Evolutionary conservation across 2,797 vertebrate genomes (phyloP).

Genomic region (Eulemur coronatus): DNA sequence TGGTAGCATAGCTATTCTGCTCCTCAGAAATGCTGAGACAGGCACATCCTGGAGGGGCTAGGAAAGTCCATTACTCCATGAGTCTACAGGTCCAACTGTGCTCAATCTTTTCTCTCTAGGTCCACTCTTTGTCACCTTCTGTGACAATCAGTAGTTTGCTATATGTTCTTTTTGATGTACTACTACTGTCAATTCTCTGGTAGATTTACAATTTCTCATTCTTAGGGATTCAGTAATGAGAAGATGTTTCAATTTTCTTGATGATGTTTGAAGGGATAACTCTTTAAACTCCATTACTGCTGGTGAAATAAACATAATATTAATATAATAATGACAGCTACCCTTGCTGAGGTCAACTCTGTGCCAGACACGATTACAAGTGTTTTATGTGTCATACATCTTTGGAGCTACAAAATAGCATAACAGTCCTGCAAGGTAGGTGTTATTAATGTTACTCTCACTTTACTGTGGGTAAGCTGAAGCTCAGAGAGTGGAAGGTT

Average conservation of each 20-base stretch:
- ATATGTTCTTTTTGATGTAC: neutral
- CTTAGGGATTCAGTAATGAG: neutral
- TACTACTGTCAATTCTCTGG: neutral
- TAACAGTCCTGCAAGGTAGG: too few relatives aligned
- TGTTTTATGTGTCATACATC: neutral
- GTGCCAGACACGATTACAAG: neutral
- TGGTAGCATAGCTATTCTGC: neutral
- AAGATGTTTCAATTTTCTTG: neutral
- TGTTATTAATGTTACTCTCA: neutral
- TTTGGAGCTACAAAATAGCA: neutral
- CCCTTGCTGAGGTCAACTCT: neutral
- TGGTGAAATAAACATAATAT: slow-evolving; percentile 13
- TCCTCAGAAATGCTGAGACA: neutral
- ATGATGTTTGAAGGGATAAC: neutral
- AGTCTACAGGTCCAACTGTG: neutral
- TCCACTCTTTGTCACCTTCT: neutral
- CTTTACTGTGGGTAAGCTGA: neutral
- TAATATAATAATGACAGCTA: neutral
- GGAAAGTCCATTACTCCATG: neutral
- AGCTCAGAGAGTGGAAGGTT: neutral
- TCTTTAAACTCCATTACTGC: neutral
- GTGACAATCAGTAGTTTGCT: neutral
- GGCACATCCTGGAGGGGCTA: neutral
- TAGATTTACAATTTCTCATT: neutral
- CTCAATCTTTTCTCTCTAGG: neutral